Conservation (phyloP, 2,888 invertebrate species). For the Desoria tigrina region DNA sequence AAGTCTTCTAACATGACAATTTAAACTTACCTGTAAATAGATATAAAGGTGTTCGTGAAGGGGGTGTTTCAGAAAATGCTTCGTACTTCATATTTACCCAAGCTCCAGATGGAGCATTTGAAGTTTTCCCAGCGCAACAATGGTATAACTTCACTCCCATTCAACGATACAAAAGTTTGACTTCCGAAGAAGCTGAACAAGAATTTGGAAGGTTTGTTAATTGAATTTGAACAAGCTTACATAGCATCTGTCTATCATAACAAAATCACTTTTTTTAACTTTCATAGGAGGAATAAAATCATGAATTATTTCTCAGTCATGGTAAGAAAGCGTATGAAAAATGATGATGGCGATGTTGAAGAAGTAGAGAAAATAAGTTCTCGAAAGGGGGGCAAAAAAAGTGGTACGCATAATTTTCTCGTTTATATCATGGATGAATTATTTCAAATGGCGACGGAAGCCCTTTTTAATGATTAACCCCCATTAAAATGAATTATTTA, state of each 20-base stretch:
- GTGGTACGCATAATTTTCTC: constrained; percentile 16
- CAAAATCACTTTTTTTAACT: constrained; percentile 7
- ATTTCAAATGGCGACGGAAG: not conserved
- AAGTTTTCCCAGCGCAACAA: constrained; percentile 92
- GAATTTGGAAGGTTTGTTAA: constrained; percentile 74
- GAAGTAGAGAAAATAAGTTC: constrained; percentile 68
- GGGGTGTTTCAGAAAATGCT: constrained; percentile 93
- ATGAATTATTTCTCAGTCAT: constrained; percentile 94
- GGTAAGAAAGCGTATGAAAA: constrained; percentile 82
- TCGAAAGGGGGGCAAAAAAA: constrained; percentile 54
- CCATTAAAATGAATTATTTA: constrained; percentile 4
- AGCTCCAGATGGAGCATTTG: constrained; percentile 90
- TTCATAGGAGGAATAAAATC: constrained; percentile 81
- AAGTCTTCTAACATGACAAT: constrained; percentile 4
- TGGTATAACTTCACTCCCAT: constrained; percentile 94
- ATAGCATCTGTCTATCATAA: constrained; percentile 4
- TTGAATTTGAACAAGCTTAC: not conserved
- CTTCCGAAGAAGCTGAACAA: constrained; percentile 97
- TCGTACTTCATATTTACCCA: constrained; percentile 98
- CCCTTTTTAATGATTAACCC: not conserved
- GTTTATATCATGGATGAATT: not conserved
- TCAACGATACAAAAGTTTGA: constrained; percentile 87
- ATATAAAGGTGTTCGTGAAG: constrained; percentile 88
- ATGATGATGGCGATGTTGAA: constrained; percentile 64
- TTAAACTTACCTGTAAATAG: too few relatives aligned